A percentile compares a stretch with the other conserved stretches of the same genome.
phyloP scores from a whole-genome alignment of 2,888 invertebrate genomes.

The Xestobium rufovillosum region DNA sequence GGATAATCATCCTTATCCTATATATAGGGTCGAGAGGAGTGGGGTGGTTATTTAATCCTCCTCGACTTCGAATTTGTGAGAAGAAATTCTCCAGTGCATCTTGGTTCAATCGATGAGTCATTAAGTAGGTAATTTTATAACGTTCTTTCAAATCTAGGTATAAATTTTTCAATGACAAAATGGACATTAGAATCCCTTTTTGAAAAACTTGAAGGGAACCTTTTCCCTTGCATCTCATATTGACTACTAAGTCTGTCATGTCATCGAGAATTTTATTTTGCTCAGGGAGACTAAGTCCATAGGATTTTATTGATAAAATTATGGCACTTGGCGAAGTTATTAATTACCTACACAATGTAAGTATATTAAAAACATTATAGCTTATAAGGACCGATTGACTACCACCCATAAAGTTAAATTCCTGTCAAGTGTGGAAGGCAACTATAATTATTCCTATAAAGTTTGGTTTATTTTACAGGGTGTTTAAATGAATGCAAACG shows the following conservation, averaged over 20 bases:
- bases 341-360: too few species aligned
- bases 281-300: too few species aligned
- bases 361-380: too few species aligned
- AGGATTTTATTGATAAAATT: too few species aligned
- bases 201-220: slow-evolving; percentile 9
- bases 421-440: too few species aligned
- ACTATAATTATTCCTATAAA: too few species aligned
- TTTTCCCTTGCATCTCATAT: slow-evolving; percentile 9
- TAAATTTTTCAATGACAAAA: slow-evolving; percentile 8
- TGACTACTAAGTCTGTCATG: background rate
- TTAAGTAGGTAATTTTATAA: background rate
- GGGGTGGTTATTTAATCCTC: slow-evolving; percentile 6
- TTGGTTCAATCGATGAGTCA: slow-evolving; percentile 1
- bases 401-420: too few species aligned
- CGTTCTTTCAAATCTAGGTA: slow-evolving; percentile 10
- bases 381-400: too few species aligned
- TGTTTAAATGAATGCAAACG: too few species aligned
- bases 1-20: slow-evolving; percentile 8
- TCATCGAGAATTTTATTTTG: slow-evolving; percentile 12
- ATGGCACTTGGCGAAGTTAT: too few species aligned
- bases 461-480: too few species aligned
- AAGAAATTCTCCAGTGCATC: slow-evolving; percentile 5
- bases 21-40: slow-evolving; percentile 9
- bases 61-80: slow-evolving; percentile 7
- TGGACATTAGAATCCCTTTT: slow-evolving; percentile 10